Evolutionary conservation across 1,140 invertebrate species (phyloP), one percentile per base, ranked within the genome.

Genomic region (Aphidius gifuensis): DNA sequence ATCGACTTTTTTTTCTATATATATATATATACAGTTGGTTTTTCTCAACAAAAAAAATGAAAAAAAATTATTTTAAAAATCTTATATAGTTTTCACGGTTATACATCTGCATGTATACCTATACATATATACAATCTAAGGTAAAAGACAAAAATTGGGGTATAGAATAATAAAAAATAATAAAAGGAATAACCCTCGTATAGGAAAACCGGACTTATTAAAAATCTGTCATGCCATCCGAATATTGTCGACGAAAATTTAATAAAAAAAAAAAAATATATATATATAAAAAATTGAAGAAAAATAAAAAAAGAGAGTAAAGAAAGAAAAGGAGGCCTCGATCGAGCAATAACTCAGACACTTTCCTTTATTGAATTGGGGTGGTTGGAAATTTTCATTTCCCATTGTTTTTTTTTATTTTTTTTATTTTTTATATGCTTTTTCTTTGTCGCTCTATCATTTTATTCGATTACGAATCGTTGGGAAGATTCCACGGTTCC

Each of bases 1-100:
- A 74, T 71, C 72, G 67, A 69, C 69, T 48, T 66, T 71, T 70
- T 67, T 68, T 64, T 66, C 50, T 21, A 23, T 51, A 23, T 51
- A 9, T 32, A 38, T 51, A n/a, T 47, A n/a, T 2, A 47, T 16
- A 16, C 16, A 16, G 16, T 16, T 16, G 16, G 16, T 16, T 16
- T 16, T 47, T 9, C 2, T n/a, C 5, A 6, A 6, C 1, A 11
- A 47, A n/a, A 47, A 45, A 45, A 9, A 11, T 45, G 4, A 7
- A 11, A 16, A 16, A 16, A 16, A 16, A 16, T 16, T 16, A 16
- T 16, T 16, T 16, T 16, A 0, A 16, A 16, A 16, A 16, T 16
- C 16, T 16, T 16, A 16, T 16, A 16, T 16, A 16, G 16, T 16
- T 16, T 16, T 16, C 16, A 16, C 16, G 16, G 16, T 16, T 16